Evolutionary conservation across 2,113 vertebrate species (phyloP), one percentile per base, ranked within the genome.

Genomic region (Onychorhynchus coronatus): DNA sequence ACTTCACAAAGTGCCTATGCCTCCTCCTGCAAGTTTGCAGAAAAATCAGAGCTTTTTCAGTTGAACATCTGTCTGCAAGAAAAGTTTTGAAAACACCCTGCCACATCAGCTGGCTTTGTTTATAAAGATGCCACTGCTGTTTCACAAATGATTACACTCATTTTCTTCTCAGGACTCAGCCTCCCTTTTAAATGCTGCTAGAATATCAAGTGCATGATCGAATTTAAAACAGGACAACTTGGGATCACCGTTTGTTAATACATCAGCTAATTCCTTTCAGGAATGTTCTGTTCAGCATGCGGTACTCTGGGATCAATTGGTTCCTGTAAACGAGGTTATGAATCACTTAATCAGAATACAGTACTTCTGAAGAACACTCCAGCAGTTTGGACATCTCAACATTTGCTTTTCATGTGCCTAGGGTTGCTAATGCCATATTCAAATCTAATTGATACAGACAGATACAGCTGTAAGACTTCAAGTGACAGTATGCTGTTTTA

Each of bases 231-330:
- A 89, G 70, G 65, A 77, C 70, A 90, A 33, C 44, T 79, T 61
- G 76, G 41, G 31, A 75, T 87, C 59, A 33, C 84, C 63, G 21
- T 85, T 78, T 90, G 44, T 85, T 88, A 58, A 62, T 58, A 86
- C 46, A 70, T 95, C 96, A 96, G 91, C 66, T 86, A 76, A 96
- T 95, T 96, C 81, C 88, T 96, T 95, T 53, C 67, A 84, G 80
- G 85, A 94, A 94, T 76, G 44, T 89, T 59, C n/a, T 85, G 50
- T 73, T 93, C 76, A 90, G 62, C 46, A 70, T 82, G 70, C 77
- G 91, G 41, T 78, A 73, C 47, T 35, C 52, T 49, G 44, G 81
- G 73, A 97, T 95, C 93, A 88, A 92, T 68, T 77, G 33, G 74
- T 75, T 95, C 62, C n/a, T 97, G 70, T 87, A 78, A 97, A 94